Conservation (phyloP, 2,797 vertebrate genomes). For the Sarcophilus harrisii region DNA sequence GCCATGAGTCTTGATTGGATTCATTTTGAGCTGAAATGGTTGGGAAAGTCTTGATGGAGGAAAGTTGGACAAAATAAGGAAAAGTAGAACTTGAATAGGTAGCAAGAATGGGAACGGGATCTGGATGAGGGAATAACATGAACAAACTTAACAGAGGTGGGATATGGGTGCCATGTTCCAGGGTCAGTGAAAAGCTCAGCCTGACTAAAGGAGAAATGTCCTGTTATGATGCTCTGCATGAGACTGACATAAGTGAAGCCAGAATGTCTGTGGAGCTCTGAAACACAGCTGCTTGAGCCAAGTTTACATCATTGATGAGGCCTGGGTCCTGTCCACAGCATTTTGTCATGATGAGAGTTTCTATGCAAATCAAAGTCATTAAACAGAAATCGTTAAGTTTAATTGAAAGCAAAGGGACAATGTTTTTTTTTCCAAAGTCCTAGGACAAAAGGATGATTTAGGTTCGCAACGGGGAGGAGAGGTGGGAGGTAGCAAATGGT, state of each 20-base stretch:
- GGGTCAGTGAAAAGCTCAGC: no score
- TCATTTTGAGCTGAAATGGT: neutral
- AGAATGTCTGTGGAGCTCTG: neutral
- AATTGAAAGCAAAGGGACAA: constrained; percentile 52
- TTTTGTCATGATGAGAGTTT: constrained; percentile 12
- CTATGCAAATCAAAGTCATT: constrained; percentile 66
- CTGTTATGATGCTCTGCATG: neutral
- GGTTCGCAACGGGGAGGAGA: neutral
- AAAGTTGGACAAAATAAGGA: neutral
- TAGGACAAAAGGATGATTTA: neutral
- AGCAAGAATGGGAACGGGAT: neutral
- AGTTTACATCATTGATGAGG: constrained; percentile 61
- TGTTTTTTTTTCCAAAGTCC: neutral
- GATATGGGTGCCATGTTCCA: neutral
- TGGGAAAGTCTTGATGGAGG: neutral
- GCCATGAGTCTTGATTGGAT: neutral
- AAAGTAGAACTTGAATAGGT: neutral
- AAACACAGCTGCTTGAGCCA: constrained; percentile 35
- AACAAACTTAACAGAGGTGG: neutral
- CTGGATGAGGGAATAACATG: neutral
- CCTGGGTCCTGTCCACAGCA: constrained; percentile 24
- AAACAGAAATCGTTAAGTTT: constrained; percentile 62
- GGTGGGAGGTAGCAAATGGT: neutral
- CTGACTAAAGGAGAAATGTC: neutral
- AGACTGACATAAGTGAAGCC: neutral